These are phyloP conservation scores for Urocyon cinereoargenteus DNA, from an alignment of 2,797 vertebrate genomes.

Conservation along the genomic window DNA sequence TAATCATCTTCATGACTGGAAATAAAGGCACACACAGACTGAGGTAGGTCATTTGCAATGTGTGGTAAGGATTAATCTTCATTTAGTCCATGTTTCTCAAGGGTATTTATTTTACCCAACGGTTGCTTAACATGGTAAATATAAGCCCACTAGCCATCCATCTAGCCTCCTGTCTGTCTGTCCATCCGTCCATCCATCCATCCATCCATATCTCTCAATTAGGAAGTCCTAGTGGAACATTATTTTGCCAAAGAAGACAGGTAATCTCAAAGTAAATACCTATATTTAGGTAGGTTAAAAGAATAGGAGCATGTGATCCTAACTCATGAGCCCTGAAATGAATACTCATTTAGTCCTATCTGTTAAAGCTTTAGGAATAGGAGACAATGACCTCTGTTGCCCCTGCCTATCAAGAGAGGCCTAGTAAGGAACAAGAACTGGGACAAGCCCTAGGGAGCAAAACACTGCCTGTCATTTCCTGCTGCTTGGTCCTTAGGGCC, in stretches of 20 bases:
- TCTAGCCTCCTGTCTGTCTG: neutral
- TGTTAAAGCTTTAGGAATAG: neutral
- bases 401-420: neutral
- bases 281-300: neutral
- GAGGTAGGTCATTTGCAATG: conserved; percentile 11
- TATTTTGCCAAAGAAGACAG: conserved; percentile 56
- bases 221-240: neutral
- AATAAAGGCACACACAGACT: neutral
- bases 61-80: neutral
- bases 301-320: neutral
- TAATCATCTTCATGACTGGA: conserved; percentile 38
- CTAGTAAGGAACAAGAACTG: neutral
- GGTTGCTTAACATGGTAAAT: neutral
- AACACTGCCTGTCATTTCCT: neutral
- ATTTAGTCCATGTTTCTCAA: conserved; percentile 21
- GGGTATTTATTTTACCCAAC: conserved; percentile 19
- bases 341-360: neutral
- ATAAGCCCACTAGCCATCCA: neutral
- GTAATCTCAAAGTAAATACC: neutral
- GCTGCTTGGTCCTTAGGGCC: neutral
- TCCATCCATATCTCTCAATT: neutral
- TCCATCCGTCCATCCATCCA: neutral
- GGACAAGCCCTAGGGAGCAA: neutral
- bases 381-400: neutral
- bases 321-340: neutral